These are phyloP conservation scores for Lysandra coridon DNA, from an alignment of 2,888 invertebrate species.

Conservation along the genomic window DNA sequence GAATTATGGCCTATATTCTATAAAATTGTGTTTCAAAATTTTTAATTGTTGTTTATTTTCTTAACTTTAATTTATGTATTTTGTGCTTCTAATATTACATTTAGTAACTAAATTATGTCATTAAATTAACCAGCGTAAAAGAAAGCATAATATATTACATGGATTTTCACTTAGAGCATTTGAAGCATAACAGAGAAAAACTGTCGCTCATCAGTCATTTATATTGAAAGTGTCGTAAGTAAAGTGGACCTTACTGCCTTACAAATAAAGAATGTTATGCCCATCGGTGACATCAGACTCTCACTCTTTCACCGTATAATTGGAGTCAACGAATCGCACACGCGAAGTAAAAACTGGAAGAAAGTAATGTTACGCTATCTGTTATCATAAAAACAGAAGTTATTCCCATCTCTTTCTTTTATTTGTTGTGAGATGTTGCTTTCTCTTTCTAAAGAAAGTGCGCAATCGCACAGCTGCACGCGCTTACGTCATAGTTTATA, in stretches of 20 bases:
- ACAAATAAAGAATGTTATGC: conserved; percentile 37
- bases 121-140: conserved; percentile 33
- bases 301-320: conserved; percentile 71
- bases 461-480: conserved; percentile 52
- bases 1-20: background rate
- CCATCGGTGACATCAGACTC: conserved; percentile 58
- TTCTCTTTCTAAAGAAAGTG: conserved; percentile 72
- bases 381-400: conserved; percentile 56
- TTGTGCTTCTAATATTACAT: background rate
- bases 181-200: conserved; percentile 72
- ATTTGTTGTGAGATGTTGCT: conserved; percentile 39
- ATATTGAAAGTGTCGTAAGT: conserved; percentile 54
- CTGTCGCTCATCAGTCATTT: conserved; percentile 59
- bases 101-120: conserved; percentile 1
- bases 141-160: conserved; percentile 45
- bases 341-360: conserved; percentile 60
- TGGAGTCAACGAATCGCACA: conserved; percentile 64
- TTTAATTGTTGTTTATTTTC: background rate
- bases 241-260: conserved; percentile 34
- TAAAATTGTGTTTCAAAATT: background rate
- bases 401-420: conserved; percentile 58
- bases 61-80: conserved; percentile 3
- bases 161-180: conserved; percentile 61
- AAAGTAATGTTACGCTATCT: conserved; percentile 66
- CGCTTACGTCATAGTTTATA: conserved; percentile 64